Evolutionary conservation across 1,140 invertebrate genomes (phyloP).

Genomic region (Drosophila varians): DNA sequence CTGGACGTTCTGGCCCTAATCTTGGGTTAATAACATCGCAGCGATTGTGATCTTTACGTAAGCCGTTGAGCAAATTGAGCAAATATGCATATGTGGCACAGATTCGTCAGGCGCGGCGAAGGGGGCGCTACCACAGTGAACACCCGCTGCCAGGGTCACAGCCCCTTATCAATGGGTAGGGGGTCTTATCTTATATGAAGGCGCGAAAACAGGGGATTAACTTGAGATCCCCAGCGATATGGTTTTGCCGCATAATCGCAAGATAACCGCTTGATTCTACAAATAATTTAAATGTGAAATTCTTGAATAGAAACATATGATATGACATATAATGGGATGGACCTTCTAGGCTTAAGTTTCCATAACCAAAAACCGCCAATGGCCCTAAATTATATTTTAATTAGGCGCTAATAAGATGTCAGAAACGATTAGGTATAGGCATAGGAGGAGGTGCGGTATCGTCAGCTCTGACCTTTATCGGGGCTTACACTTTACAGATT

Average conservation of each 20-base stretch:
- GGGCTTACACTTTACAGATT: constrained; percentile 17
- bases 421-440: constrained; percentile 33
- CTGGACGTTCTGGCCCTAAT: constrained; percentile 8
- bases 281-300: no score
- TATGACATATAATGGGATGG: not conserved
- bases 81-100: constrained; percentile 69
- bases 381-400: constrained; percentile 19
- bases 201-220: constrained; percentile 19
- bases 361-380: constrained; percentile 9
- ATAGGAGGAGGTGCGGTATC: constrained; percentile 40
- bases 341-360: constrained; percentile 26
- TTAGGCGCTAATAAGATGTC: constrained; percentile 62
- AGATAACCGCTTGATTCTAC: not conserved
- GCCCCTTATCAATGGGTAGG: constrained; percentile 22
- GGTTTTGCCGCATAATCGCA: constrained; percentile 4
- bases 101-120: constrained; percentile 42
- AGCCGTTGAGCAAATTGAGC: constrained; percentile 17
- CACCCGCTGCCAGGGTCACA: constrained; percentile 34
- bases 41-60: constrained; percentile 52
- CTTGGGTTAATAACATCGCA: constrained; percentile 52
- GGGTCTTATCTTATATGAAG: constrained; percentile 7
- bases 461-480: constrained; percentile 62
- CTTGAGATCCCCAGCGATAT: not conserved
- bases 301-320: not conserved
- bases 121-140: constrained; percentile 30